Base-by-base conservation (phyloP, 2,888 invertebrate genomes). In the Melinaea menophilus region DNA sequence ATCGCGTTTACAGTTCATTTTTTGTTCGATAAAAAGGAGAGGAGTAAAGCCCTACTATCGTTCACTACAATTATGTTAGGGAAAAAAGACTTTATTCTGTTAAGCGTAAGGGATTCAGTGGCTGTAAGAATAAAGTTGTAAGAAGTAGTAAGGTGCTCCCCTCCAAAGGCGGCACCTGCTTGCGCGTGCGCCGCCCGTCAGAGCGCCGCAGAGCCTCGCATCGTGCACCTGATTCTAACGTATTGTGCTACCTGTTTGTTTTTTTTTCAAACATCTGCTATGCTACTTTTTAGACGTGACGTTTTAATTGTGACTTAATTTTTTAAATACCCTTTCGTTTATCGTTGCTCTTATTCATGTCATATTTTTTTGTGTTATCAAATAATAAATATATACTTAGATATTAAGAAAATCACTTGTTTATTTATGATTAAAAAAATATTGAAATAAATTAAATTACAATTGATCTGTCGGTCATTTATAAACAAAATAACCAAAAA, bases 1-100 rank as follows among this genome's bases (percentile, higher is more conserved):
- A 90, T 90, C 90, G 90, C 90, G 88, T 90, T 90, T 90, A 90
- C 90, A 90, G 90, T 90, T 90, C 90, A 90, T 90, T 90, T 90
- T 90, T 90, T 90, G 90, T 88, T 89, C 90, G 88, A 90, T 90
- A 90, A 90, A 90, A 90, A 90, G 90, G 90, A 90, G 90, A 90
- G 90, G 88, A 90, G 89, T 89, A 88, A 84, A 84, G 88, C 88
- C 87, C 90, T 90, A 86, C 88, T 84, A 85, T 59, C 57, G 72
- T 73, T 64, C 34, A 13, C 22, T 57, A 33, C 12, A 2, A 2
- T 0, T 5, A 9, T 3, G 11, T 9, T 45, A 2, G 51, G 22
- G 59, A 2, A 80, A 60, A 11, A 69, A 11, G 55, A 71, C 75
- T 71, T 75, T 86, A 73, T 60, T 3, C 0, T 2, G 0, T 11